Base-by-base conservation (phyloP, 2,888 invertebrate genomes). In the Caenorhabditis sulstoni region DNA sequence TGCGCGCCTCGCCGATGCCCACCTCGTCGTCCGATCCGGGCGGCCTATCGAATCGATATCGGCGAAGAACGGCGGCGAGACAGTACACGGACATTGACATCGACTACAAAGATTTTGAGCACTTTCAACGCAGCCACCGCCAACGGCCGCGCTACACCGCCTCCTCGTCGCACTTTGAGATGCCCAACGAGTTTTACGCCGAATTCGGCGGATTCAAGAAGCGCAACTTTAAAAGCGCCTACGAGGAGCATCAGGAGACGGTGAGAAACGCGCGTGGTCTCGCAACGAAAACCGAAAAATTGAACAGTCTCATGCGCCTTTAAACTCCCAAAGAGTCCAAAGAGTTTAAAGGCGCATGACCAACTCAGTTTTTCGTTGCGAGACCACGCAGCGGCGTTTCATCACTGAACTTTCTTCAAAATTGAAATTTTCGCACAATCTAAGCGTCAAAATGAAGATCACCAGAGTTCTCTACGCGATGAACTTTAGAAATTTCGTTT, bases 21-120 rank as follows among this genome's bases (percentile, higher is more conserved):
- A 53, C 35, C 9, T 55, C 47, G 16, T 11, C 71, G 16, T n/a
- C 67, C 11, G 35, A 35, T n/a, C 22, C 58, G 9, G 62, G 68
- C 35, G 29, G 4, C 29, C 4, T 7, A 7, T 29, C 29, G 29
- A 70, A 74, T 39, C 70, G 75, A 22, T 68, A 65, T 20, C 50
- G 66, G 12, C 49, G 62, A 4, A 16, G 70, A 52, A 29, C 74
- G 18, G 18, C 73, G 16, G 11, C 64, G 18, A 84, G 81, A 65
- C 78, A 84, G 61, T 88, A 87, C 64, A 88, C 88, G 8, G 88
- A 88, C 65, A 74, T 88, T 52, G 88, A 89, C 57, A 87, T 88
- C 45, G 89, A 89, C 50, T 88, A 86, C 71, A 88, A 87, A 68
- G 84, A 87, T 55, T 88, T 88, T 58, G 88, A 88, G 58, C 87